Percentiles rank a stretch among this genome's conserved stretches.
Conservation (phyloP, 2,888 invertebrate species). For the Allophyes oxyacanthae region DNA sequence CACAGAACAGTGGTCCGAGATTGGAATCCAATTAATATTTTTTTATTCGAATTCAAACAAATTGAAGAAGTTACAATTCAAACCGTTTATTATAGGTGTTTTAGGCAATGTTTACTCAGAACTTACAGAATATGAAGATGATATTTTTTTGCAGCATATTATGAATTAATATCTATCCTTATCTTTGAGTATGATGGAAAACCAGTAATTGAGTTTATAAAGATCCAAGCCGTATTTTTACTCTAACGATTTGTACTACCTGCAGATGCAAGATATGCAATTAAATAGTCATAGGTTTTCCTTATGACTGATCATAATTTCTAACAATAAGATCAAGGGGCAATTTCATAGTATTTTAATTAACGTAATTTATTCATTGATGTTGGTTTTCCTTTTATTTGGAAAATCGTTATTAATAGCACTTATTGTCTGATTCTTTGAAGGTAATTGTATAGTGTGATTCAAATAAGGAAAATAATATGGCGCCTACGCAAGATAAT, state of each 20-base stretch:
- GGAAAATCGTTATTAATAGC: slow-evolving; percentile 26
- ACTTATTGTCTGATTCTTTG: slow-evolving; percentile 35
- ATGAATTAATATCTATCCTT: not conserved
- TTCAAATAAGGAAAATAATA: slow-evolving; percentile 38
- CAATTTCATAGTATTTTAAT: slow-evolving; percentile 25
- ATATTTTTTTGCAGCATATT: no score
- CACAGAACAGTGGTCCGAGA: no score
- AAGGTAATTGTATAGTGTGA: slow-evolving; percentile 25
- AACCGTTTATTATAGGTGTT: no score
- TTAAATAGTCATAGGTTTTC: slow-evolving; percentile 25
- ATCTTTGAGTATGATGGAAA: no score
- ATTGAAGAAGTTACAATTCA: no score
- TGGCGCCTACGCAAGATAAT: slow-evolving; percentile 27
- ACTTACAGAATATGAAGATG: no score
- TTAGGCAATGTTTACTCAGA: no score
- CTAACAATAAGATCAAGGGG: slow-evolving; percentile 4
- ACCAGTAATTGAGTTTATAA: not conserved
- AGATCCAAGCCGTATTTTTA: no score
- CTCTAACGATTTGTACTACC: not conserved
- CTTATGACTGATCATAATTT: slow-evolving; percentile 16
- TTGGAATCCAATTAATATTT: no score
- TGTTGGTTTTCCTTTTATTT: slow-evolving; percentile 50
- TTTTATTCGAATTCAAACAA: no score
- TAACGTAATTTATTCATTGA: slow-evolving; percentile 32
- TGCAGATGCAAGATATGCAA: no score